Percentiles rank a stretch among this genome's conserved stretches.
Conservation (phyloP, 2,888 invertebrate species). For the Loripinus fragilis region DNA sequence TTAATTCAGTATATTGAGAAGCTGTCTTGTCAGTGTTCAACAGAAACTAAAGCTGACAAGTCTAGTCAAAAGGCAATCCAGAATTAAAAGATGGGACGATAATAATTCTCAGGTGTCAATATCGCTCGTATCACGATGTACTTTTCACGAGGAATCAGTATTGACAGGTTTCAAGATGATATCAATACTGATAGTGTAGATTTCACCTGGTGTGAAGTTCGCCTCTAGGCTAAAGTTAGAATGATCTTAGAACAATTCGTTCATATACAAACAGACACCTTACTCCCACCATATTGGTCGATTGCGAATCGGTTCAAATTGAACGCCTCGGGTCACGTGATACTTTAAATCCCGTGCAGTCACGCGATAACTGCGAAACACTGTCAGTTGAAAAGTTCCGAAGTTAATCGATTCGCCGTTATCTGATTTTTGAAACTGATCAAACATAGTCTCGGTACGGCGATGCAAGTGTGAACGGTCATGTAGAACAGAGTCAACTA, state of each 20-base stretch:
- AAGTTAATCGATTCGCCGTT: conserved; percentile 6
- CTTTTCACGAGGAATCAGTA: conserved; percentile 44
- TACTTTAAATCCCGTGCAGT: conserved; percentile 31
- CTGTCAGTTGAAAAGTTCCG: conserved; percentile 7
- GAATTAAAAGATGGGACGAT: not conserved
- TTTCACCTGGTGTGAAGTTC: conserved; percentile 50
- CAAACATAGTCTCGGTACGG: not conserved
- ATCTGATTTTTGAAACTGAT: conserved; percentile 13
- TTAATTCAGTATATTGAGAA: too few relatives aligned
- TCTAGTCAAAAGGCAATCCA: not conserved
- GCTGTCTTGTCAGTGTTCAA: too few relatives aligned
- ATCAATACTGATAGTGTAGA: conserved; percentile 50
- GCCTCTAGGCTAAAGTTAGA: conserved; percentile 33
- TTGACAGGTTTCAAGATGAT: conserved; percentile 45
- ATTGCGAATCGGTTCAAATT: conserved; percentile 15
- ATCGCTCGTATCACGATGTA: conserved; percentile 35
- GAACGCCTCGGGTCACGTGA: conserved; percentile 34
- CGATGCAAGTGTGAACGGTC: not conserved
- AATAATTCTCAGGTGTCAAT: not conserved
- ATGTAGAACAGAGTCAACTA: too few relatives aligned
- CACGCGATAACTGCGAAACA: conserved; percentile 35
- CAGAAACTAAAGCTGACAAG: too few relatives aligned
- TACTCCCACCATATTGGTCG: conserved; percentile 2
- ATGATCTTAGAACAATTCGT: not conserved
- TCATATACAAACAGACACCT: not conserved